A percentile compares a stretch with the other conserved stretches of the same genome.
Conservation (phyloP, 1,140 invertebrate genomes). For the Caenorhabditis remanei region DNA sequence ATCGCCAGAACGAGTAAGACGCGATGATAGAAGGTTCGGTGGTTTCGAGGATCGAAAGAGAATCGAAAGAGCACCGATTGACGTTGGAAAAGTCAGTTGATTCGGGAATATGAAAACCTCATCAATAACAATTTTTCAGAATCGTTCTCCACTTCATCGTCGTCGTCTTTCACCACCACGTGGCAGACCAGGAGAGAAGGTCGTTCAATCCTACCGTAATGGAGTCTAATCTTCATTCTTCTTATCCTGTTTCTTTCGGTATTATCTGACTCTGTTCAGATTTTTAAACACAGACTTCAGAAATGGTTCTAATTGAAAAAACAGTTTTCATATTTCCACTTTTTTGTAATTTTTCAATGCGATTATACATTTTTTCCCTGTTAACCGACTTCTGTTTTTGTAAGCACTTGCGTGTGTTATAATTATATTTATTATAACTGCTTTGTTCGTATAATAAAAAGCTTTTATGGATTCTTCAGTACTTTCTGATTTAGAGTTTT, state of each 20-base stretch:
- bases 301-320: background rate
- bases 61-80: background rate
- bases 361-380: background rate
- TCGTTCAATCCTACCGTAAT: slow-evolving; percentile 37
- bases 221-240: slow-evolving; percentile 25
- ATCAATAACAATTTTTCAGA: slow-evolving; percentile 36
- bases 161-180: slow-evolving; percentile 46
- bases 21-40: background rate
- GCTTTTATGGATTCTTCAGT: background rate
- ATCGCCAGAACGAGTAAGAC: background rate
- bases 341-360: background rate
- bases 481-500: background rate
- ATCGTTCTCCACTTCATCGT: slow-evolving; percentile 31
- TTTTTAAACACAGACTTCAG: slow-evolving; percentile 8
- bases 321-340: no score
- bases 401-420: no score
- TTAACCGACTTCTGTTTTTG: background rate
- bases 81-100: slow-evolving; percentile 7
- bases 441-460: no score
- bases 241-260: background rate
- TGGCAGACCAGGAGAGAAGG: slow-evolving; percentile 36
- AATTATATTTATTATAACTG: no score
- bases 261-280: background rate
- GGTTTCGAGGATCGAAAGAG: slow-evolving; percentile 8
- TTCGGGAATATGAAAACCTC: background rate